These are phyloP conservation scores for Erebia palarica DNA, from an alignment of 2,888 invertebrate genomes.

Conservation along the genomic window DNA sequence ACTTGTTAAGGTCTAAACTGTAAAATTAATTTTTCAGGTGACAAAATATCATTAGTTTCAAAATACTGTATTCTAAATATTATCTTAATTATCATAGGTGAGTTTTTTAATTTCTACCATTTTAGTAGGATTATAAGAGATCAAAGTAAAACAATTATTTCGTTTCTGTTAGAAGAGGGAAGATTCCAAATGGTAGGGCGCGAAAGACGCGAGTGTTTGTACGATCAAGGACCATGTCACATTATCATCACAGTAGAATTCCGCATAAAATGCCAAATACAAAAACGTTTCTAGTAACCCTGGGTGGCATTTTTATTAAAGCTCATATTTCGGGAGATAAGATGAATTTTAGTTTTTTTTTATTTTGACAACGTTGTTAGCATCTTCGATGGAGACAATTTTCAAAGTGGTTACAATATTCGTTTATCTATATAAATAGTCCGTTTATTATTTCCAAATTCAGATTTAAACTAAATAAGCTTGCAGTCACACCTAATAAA, in stretches of 20 bases:
- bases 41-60: conserved; percentile 10
- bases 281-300: background rate
- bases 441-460: no score
- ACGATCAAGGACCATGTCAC: conserved; percentile 20
- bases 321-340: no score
- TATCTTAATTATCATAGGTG: background rate
- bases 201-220: conserved; percentile 22
- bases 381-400: no score
- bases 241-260: conserved; percentile 5
- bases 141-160: conserved; percentile 7
- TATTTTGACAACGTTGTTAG: no score
- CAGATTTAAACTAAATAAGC: no score
- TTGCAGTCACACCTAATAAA: no score
- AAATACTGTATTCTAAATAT: conserved; percentile 9
- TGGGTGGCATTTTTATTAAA: no score
- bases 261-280: background rate
- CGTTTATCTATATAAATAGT: no score
- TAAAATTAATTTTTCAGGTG: conserved; percentile 3
- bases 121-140: conserved; percentile 32
- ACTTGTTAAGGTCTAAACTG: background rate
- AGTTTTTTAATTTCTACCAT: conserved; percentile 14
- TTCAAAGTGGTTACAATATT: no score
- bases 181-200: conserved; percentile 22
- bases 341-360: no score
- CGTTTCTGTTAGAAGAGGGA: conserved; percentile 30